phyloP scores from a whole-genome alignment of 92 coral and sea anemone genomes.

The Pocillopora meandrina region DNA sequence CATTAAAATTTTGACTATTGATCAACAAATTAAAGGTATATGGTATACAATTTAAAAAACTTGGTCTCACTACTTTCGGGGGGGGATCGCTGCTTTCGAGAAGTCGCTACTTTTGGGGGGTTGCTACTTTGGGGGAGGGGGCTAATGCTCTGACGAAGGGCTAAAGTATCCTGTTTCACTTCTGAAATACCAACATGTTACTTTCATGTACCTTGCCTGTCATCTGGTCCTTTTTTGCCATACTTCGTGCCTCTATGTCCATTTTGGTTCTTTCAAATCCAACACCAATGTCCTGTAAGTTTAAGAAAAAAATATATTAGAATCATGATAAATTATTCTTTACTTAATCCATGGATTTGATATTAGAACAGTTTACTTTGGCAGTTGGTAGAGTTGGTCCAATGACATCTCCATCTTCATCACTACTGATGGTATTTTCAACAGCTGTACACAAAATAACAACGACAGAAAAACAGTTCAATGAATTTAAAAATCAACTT shows the following conservation, averaged over 20 bases:
- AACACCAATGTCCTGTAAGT: constrained; percentile 54
- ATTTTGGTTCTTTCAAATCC: constrained; percentile 64
- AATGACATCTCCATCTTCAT: constrained; percentile 59
- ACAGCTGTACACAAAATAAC: background rate
- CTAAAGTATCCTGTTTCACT: no score
- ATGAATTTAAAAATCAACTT: background rate
- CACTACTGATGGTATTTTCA: constrained; percentile 34
- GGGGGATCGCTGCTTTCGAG: no score
- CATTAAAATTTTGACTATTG: no score
- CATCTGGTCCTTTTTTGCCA: constrained; percentile 75
- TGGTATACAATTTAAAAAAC: no score
- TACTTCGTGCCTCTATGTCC: constrained; percentile 92
- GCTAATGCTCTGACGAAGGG: no score
- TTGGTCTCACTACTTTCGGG: no score
- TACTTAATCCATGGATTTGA: background rate
- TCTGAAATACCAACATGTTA: background rate
- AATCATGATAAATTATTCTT: background rate
- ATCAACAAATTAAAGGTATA: no score
- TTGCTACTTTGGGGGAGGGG: no score
- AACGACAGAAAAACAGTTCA: background rate
- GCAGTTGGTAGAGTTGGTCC: constrained; percentile 82
- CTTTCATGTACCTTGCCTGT: constrained; percentile 71
- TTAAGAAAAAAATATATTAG: background rate
- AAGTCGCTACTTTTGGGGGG: no score
- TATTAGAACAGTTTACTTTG: constrained; percentile 50